phyloP scores from a whole-genome alignment of 2,113 vertebrate genomes.

The Menura novaehollandiae region DNA sequence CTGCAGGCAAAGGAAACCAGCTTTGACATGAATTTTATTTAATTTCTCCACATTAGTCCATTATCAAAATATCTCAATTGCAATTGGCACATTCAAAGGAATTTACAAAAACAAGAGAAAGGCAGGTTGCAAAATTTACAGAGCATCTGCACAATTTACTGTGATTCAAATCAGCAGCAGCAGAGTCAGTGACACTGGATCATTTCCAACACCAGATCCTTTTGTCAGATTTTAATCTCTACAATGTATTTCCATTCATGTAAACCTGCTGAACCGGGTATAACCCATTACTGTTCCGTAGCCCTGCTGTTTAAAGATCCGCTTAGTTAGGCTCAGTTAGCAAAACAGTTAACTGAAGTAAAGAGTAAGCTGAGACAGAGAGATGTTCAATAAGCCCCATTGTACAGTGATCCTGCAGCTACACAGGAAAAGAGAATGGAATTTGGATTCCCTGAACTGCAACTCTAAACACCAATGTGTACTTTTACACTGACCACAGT shows the following conservation, averaged over 20 bases:
- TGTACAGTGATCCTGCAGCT: not conserved
- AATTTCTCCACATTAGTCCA: not conserved
- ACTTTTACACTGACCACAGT: not conserved
- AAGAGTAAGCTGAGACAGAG: not conserved
- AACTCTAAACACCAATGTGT: rapidly evolving
- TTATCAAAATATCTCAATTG: not conserved
- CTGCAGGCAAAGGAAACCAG: not conserved
- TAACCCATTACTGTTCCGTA: not conserved
- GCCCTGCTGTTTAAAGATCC: not conserved
- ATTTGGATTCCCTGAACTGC: not conserved
- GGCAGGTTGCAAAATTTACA: not conserved
- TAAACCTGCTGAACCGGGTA: not conserved
- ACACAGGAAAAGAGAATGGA: not conserved
- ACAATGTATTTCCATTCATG: not conserved
- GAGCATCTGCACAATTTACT: not conserved
- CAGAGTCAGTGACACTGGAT: not conserved
- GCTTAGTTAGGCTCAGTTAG: not conserved
- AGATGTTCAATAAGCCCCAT: rapidly evolving
- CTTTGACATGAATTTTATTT: not conserved
- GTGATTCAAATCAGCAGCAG: not conserved
- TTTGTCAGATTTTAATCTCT: not conserved
- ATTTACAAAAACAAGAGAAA: not conserved
- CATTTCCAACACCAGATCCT: not conserved
- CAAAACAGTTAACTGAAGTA: not conserved
- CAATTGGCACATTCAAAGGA: not conserved